phyloP scores from a whole-genome alignment of 2,888 invertebrate species.

The Palloptera scutellata region DNA sequence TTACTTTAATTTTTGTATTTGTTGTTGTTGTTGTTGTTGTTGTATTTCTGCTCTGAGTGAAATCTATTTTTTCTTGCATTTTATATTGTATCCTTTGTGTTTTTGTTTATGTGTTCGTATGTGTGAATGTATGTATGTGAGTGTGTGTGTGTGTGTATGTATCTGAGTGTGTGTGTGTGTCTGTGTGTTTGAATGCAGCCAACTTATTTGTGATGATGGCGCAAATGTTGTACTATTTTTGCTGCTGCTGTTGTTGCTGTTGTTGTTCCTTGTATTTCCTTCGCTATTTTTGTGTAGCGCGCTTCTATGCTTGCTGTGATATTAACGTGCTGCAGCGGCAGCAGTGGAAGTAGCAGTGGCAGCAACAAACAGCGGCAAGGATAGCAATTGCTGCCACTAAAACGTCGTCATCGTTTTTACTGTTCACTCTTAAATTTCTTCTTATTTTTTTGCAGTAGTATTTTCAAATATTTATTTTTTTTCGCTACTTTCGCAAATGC shows the following conservation, averaged over 20 bases:
- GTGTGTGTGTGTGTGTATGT: too few species aligned
- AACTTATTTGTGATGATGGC: slow-evolving; percentile 35
- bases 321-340: slow-evolving; percentile 31
- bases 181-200: slow-evolving; percentile 8
- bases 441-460: slow-evolving; percentile 14
- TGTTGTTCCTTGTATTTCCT: background rate
- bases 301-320: slow-evolving; percentile 36
- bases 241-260: slow-evolving; percentile 46
- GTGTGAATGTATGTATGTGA: too few species aligned
- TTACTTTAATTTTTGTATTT: background rate
- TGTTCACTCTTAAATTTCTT: slow-evolving; percentile 23
- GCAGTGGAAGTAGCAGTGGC: slow-evolving; percentile 35
- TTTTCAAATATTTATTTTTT: slow-evolving; percentile 22
- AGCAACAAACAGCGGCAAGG: slow-evolving; percentile 12
- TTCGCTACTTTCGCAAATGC: background rate
- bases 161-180: background rate
- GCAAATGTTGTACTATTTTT: slow-evolving; percentile 45
- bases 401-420: too few species aligned
- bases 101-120: too few species aligned
- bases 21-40: background rate
- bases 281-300: background rate
- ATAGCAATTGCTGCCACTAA: background rate
- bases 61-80: background rate
- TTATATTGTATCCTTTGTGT: background rate
- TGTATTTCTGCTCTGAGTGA: too few species aligned